Evolutionary conservation across 2,113 vertebrate species (phyloP).

Genomic region (Halichoerus grypus): DNA sequence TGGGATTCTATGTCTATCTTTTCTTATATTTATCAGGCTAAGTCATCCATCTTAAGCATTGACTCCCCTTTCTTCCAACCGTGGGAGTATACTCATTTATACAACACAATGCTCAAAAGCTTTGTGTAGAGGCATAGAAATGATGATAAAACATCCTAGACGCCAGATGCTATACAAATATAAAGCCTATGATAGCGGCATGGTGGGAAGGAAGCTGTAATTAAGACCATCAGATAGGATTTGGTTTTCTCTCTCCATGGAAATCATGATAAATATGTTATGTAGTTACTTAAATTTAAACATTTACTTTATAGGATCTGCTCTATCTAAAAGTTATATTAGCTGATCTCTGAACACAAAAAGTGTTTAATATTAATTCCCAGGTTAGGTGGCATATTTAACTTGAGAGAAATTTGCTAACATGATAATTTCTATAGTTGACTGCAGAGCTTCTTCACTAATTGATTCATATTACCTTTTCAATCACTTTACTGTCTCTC

Average conservation of each 20-base stretch:
- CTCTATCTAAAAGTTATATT: neutral
- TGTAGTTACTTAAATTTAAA: neutral
- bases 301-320: neutral
- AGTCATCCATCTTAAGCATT: neutral
- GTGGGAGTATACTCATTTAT: neutral
- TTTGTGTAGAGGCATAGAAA: neutral
- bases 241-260: neutral
- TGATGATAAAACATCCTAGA: neutral
- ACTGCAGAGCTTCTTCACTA: neutral
- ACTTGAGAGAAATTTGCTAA: neutral
- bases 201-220: neutral
- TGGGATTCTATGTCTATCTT: neutral
- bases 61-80: neutral
- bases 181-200: neutral
- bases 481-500: neutral
- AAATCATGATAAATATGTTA: neutral
- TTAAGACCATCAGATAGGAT: neutral
- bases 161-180: neutral
- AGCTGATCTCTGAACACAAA: neutral
- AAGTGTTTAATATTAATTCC: neutral
- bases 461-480: neutral
- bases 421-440: slow-evolving; percentile 4
- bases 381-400: neutral
- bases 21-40: neutral
- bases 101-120: neutral